phyloP scores from a whole-genome alignment of 2,888 invertebrate species.

The Netelia melanura region DNA sequence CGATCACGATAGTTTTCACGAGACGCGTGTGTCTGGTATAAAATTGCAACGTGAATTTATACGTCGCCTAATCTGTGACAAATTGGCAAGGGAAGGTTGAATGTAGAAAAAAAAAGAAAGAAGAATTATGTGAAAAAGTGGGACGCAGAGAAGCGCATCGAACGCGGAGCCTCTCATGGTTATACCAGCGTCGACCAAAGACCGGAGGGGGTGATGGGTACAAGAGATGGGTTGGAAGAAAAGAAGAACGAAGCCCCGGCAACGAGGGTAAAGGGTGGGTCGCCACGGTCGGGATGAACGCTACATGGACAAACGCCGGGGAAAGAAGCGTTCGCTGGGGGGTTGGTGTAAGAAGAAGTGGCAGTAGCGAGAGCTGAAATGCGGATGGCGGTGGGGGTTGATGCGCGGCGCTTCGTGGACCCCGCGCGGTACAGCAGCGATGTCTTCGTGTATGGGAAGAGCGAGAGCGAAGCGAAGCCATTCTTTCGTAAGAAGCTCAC shows the following conservation, averaged over 20 bases:
- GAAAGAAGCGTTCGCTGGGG: slow-evolving; percentile 62
- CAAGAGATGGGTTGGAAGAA: slow-evolving; percentile 63
- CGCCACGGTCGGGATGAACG: slow-evolving; percentile 55
- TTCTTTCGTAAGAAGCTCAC: slow-evolving; percentile 85
- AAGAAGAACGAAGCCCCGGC: slow-evolving; percentile 59
- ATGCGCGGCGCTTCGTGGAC: slow-evolving; percentile 64
- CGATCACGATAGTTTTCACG: slow-evolving; percentile 36
- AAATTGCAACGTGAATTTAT: slow-evolving; percentile 79
- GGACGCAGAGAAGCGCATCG: slow-evolving; percentile 48
- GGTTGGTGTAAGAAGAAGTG: slow-evolving; percentile 68
- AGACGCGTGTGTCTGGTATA: slow-evolving; percentile 54
- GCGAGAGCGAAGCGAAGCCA: slow-evolving; percentile 76
- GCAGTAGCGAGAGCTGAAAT: slow-evolving; percentile 58
- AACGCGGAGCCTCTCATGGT: slow-evolving; percentile 60
- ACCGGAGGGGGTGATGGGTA: slow-evolving; percentile 62
- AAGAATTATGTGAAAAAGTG: slow-evolving; percentile 2
- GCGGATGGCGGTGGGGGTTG: slow-evolving; percentile 45
- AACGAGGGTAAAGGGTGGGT: slow-evolving; percentile 54
- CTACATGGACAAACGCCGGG: slow-evolving; percentile 65
- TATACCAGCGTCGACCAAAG: slow-evolving; percentile 34
- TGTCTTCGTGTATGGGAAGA: slow-evolving; percentile 74
- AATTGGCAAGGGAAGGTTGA: slow-evolving; percentile 73
- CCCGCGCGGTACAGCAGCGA: slow-evolving; percentile 71
- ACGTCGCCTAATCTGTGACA: slow-evolving; percentile 81
- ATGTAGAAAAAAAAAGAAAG: slow-evolving; percentile 43